Evolutionary conservation across 1,140 invertebrate species (phyloP).

Genomic region (Alviniconcha marisindica): DNA sequence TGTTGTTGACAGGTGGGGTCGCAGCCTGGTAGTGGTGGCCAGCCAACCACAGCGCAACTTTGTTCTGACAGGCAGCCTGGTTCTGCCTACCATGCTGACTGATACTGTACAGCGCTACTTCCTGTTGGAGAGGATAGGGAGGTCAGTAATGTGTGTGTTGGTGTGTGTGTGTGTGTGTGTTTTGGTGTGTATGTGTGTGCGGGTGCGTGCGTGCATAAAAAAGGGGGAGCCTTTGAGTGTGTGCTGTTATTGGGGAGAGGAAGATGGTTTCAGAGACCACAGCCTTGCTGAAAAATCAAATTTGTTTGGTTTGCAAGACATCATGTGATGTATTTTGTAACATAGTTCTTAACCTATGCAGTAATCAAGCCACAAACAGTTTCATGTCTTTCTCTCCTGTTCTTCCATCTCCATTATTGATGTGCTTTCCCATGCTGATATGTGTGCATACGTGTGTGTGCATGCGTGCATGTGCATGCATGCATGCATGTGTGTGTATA

Average conservation of each 20-base stretch:
- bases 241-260: not conserved
- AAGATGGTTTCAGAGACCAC: not conserved
- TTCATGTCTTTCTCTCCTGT: not conserved
- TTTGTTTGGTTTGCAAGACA: not conserved
- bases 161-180: not conserved
- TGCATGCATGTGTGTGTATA: not conserved
- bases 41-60: slow-evolving; percentile 80
- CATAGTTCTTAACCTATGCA: not conserved
- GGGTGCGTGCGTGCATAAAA: not conserved
- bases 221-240: not conserved
- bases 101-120: slow-evolving; percentile 80
- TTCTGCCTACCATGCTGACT: slow-evolving; percentile 79
- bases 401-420: not conserved
- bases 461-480: not conserved
- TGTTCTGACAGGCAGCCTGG: slow-evolving; percentile 78
- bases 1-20: slow-evolving; percentile 77
- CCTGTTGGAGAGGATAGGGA: slow-evolving; percentile 87
- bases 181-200: not conserved
- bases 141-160: slow-evolving; percentile 52
- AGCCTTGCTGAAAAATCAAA: not conserved
- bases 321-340: not conserved
- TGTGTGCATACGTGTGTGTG: slow-evolving; percentile 1
- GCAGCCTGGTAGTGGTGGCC: slow-evolving; percentile 85
- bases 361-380: not conserved
- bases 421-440: not conserved